These are phyloP conservation scores for Polypedilum vanderplanki DNA, from an alignment of 1,140 invertebrate genomes.

Conservation along the genomic window DNA sequence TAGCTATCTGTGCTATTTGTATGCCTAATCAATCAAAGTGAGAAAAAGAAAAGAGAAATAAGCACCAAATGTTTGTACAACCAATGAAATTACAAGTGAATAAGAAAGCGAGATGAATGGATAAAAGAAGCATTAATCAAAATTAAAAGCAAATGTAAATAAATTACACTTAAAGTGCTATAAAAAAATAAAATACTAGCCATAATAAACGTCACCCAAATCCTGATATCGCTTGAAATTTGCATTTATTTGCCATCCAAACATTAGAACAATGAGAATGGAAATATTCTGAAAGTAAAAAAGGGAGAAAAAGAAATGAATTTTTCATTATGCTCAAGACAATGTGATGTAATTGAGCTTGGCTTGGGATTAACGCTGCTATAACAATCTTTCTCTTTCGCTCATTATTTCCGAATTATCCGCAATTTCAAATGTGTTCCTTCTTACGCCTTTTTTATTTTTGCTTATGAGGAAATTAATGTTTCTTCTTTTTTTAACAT, in stretches of 20 bases:
- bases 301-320: not conserved
- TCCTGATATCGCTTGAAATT: conserved; percentile 24
- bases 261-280: conserved; percentile 13
- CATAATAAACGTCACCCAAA: conserved; percentile 19
- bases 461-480: not conserved
- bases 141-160: conserved; percentile 13
- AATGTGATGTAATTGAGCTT: not conserved
- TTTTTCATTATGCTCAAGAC: not conserved
- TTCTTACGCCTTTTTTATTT: not conserved
- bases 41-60: not conserved
- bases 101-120: not conserved
- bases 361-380: not conserved
- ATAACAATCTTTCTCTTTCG: not conserved
- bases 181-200: not conserved
- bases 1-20: not conserved
- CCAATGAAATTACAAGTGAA: not conserved
- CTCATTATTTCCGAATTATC: not conserved
- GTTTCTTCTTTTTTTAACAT: too few species aligned
- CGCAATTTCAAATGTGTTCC: not conserved
- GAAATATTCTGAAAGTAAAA: conserved; percentile 19
- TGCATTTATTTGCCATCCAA: conserved; percentile 27
- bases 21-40: conserved; percentile 21
- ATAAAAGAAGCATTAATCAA: not conserved
- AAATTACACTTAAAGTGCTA: not conserved
- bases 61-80: not conserved